phyloP scores from a whole-genome alignment of 2,113 vertebrate species.

The Nettapus auritus region DNA sequence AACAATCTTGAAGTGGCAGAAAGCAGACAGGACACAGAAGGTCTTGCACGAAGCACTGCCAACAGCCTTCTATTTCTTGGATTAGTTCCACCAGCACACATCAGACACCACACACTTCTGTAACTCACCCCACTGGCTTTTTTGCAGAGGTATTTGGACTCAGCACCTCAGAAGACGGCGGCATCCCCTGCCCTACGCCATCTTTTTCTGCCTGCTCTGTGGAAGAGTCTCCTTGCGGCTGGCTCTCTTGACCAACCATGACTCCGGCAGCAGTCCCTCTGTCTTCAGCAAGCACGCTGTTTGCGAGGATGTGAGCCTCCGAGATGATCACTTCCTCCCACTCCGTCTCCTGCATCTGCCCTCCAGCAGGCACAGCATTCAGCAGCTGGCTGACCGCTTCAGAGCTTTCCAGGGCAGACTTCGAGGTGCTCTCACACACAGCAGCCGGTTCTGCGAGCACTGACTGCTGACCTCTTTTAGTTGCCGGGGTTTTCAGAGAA shows the following conservation, averaged over 20 bases:
- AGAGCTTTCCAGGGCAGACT: conserved; percentile 66
- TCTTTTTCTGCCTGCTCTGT: conserved; percentile 64
- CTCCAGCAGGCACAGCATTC: conserved; percentile 60
- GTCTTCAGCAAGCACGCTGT: conserved; percentile 49
- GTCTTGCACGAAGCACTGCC: neutral
- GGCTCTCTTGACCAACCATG: conserved; percentile 28
- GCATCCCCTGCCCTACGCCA: conserved; percentile 27
- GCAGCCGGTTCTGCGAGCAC: conserved; percentile 22
- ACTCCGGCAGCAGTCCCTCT: neutral
- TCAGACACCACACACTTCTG: neutral
- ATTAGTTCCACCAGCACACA: neutral
- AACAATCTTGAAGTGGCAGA: neutral
- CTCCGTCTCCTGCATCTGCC: conserved; percentile 68
- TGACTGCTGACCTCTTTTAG: conserved; percentile 73
- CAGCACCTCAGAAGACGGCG: neutral
- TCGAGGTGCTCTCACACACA: conserved; percentile 49
- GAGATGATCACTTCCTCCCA: conserved; percentile 82
- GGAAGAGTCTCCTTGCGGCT: conserved; percentile 19
- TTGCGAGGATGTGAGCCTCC: conserved; percentile 68
- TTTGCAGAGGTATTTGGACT: conserved; percentile 56
- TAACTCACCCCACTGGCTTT: conserved; percentile 73
- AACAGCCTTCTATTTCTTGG: neutral
- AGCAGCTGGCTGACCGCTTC: conserved; percentile 82
- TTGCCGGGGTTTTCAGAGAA: conserved; percentile 63
- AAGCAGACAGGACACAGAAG: neutral